Evolutionary conservation across 2,113 vertebrate genomes (phyloP).

Genomic region (Bolborhynchus lineola): DNA sequence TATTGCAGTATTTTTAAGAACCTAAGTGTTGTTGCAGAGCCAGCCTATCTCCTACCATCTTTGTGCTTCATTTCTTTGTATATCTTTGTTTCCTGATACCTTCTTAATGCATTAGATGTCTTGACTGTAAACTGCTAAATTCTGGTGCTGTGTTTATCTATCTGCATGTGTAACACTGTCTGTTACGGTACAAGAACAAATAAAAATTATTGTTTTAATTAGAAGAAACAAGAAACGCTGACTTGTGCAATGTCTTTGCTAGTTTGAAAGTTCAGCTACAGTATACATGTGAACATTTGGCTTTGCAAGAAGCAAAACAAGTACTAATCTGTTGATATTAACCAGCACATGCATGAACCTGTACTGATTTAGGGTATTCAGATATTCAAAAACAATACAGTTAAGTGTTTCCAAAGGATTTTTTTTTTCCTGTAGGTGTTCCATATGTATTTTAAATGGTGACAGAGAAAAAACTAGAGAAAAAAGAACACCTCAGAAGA

Average conservation of each 20-base stretch:
- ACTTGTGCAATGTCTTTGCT: background rate
- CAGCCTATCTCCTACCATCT: background rate
- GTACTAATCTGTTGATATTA: background rate
- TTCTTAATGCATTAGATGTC: background rate
- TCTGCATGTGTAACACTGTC: background rate
- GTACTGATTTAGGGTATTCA: background rate
- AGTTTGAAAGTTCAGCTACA: background rate
- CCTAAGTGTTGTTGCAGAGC: background rate
- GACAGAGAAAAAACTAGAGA: background rate
- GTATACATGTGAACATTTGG: background rate
- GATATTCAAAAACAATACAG: background rate
- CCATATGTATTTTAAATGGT: background rate
- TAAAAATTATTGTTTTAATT: background rate
- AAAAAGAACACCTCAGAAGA: background rate
- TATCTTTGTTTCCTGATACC: background rate
- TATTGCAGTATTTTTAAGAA: background rate
- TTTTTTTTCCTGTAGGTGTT: background rate
- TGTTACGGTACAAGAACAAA: background rate
- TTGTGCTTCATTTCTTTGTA: background rate
- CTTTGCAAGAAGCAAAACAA: background rate
- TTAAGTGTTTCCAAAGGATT: background rate
- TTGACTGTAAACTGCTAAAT: background rate
- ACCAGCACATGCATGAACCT: background rate
- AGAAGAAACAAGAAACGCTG: background rate
- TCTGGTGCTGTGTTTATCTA: background rate